Percentiles rank a stretch among this genome's conserved stretches.
These are phyloP conservation scores for Nasonia vitripennis DNA, from an alignment of 1,140 invertebrate species.

Conservation along the genomic window DNA sequence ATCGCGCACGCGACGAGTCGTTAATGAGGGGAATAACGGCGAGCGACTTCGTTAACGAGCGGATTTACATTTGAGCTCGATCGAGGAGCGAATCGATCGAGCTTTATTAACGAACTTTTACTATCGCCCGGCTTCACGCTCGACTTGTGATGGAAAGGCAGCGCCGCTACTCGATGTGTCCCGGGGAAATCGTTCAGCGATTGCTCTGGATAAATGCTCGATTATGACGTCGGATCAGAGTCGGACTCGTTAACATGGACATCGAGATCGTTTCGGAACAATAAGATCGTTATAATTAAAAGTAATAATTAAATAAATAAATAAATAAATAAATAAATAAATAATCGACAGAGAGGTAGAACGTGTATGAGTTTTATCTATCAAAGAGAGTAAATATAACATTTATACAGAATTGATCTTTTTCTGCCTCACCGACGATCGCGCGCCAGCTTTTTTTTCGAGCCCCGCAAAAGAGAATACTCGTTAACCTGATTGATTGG, in stretches of 20 bases:
- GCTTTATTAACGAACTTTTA: background rate
- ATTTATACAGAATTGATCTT: no score
- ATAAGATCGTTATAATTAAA: background rate
- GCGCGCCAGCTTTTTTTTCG: no score
- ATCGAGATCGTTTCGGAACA: background rate
- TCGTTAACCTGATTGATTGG: no score
- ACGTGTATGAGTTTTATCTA: no score
- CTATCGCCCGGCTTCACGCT: background rate
- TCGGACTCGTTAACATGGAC: background rate
- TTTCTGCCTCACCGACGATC: no score
- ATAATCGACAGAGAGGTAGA: no score
- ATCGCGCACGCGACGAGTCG: background rate
- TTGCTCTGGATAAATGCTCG: background rate
- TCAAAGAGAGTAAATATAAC: no score
- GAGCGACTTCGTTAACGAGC: background rate
- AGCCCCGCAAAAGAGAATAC: no score
- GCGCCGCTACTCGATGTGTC: background rate
- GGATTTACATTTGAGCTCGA: slow-evolving; percentile 18
- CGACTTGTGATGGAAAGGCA: background rate
- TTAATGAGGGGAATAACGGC: background rate
- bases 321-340: background rate
- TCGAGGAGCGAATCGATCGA: background rate
- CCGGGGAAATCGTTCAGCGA: no score
- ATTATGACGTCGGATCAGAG: no score
- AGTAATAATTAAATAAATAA: background rate